Evolutionary conservation across 2,888 invertebrate genomes (phyloP).

Genomic region (Drosophila prostipennis): DNA sequence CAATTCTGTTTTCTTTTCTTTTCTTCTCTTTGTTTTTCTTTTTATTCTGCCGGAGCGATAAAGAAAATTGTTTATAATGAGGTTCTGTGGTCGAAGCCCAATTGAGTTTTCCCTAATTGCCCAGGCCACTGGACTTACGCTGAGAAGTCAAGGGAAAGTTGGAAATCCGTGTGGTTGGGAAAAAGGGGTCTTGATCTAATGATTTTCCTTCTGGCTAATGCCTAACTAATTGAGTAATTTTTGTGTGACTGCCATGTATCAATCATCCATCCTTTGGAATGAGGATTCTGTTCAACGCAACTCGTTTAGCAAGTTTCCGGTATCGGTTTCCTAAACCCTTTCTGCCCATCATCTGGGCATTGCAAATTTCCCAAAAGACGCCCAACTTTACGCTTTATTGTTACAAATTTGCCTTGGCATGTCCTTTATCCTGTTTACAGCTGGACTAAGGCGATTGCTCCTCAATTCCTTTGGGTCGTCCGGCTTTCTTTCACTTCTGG

Average conservation of each 20-base stretch:
- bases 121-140: constrained; percentile 79
- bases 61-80: constrained; percentile 77
- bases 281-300: constrained; percentile 34
- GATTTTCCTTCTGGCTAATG: constrained; percentile 61
- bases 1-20: constrained; percentile 46
- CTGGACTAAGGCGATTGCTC: constrained; percentile 35
- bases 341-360: constrained; percentile 54
- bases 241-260: constrained; percentile 60
- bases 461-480: constrained; percentile 64
- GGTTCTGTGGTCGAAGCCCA: constrained; percentile 66
- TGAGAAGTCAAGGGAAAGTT: constrained; percentile 16
- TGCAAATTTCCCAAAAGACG: constrained; percentile 73
- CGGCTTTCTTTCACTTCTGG: constrained; percentile 65
- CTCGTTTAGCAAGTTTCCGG: constrained; percentile 56
- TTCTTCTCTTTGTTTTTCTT: constrained; percentile 16
- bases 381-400: constrained; percentile 72
- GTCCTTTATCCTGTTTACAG: constrained; percentile 56
- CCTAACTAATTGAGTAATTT: constrained; percentile 79
- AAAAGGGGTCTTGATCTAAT: constrained; percentile 39
- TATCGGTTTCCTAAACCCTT: constrained; percentile 33
- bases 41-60: constrained; percentile 49
- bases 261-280: constrained; percentile 56
- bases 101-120: constrained; percentile 69
- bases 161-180: constrained; percentile 9
- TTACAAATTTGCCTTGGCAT: constrained; percentile 70